Base-by-base conservation (phyloP, 2,113 vertebrate species). In the Anolis sagrei region DNA sequence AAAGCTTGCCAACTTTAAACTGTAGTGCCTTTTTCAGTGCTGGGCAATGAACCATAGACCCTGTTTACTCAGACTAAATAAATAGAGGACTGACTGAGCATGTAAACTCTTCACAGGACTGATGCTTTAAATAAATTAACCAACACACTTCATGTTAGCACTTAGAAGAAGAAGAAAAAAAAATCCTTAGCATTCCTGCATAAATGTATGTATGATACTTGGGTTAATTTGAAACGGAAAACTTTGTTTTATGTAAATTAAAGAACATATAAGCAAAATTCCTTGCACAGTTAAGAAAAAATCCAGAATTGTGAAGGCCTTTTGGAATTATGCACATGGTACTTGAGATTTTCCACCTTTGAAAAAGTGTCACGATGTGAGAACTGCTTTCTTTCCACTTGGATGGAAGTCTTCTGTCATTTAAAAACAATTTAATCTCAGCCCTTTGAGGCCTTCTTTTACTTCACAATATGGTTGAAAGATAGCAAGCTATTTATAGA, bases 1-100 rank as follows among this genome's bases (percentile, higher is more conserved):
- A 90, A 91, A 90, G 87, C 70, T 81, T 92, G 88, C 76, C 88
- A 88, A 83, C 36, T 79, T 87, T 18, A 70, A 89, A 92, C 92
- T 94, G 90, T 83, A 39, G 87, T 80, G 83, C 90, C 91, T 93
- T 93, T 90, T 94, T 92, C 86, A 81, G 92, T 89, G 78, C 51
- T 76, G 32, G 86, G 89, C 79, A 95, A 89, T 27, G 81, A 88
- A 92, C 88, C 83, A 88, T 86, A 44, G 48, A 82, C 70, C 14
- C 85, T 93, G 91, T 92, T 74, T 14, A 48, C 82, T 74, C 91
- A 76, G 77, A 34, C 1, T 49, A 85, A 92, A 86, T 87, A 93
- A 94, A 93, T 87, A 93, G 73, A 11, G 82, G 61, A n/a, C 32
- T 85, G 89, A 78, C 90, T 76, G 83, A 87, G 88, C 27, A 0